These are phyloP conservation scores for Pteruthius melanotis DNA, from an alignment of 2,113 vertebrate species.

Conservation along the genomic window DNA sequence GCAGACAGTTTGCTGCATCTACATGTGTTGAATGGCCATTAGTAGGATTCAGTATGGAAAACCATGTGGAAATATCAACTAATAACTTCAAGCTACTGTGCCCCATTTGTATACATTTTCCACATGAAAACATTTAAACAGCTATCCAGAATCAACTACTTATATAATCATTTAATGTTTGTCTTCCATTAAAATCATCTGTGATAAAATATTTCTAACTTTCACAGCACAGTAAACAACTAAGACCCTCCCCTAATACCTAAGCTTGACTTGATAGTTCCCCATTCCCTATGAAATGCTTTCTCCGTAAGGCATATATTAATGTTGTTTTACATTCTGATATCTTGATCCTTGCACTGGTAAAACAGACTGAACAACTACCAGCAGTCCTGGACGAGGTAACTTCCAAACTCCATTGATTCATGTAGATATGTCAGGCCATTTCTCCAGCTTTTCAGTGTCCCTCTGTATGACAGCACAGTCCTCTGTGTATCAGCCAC, in stretches of 20 bases:
- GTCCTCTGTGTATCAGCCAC: neutral
- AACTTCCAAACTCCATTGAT: neutral
- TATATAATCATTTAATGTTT: neutral
- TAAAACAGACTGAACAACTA: neutral
- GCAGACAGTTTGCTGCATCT: neutral
- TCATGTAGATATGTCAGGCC: neutral
- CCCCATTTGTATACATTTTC: neutral
- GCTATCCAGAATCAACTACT: neutral
- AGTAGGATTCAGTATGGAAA: neutral
- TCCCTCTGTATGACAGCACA: neutral
- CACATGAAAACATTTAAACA: neutral
- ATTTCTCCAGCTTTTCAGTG: neutral
- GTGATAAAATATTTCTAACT: neutral
- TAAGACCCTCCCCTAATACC: neutral
- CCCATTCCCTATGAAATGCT: neutral
- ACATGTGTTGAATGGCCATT: neutral
- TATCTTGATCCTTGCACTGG: neutral
- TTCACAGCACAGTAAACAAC: neutral
- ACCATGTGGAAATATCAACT: neutral
- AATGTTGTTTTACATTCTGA: neutral
- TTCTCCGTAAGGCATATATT: neutral
- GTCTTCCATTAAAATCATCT: neutral
- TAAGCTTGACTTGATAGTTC: neutral
- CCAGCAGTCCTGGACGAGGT: neutral
- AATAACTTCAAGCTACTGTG: neutral